Conservation (phyloP, 2,113 vertebrate genomes). For the Cacatua alba region DNA sequence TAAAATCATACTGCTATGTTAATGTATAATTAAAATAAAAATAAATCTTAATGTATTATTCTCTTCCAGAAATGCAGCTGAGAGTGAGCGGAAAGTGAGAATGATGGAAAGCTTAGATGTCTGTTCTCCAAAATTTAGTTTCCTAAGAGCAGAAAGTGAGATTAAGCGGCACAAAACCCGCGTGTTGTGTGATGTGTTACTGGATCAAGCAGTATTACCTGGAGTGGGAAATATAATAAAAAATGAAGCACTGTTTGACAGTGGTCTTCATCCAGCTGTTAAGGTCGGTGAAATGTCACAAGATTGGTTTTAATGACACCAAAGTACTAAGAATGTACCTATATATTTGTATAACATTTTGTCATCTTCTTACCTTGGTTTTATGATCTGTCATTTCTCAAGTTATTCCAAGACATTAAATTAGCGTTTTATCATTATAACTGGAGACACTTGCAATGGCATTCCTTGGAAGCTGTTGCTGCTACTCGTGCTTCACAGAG, state of each 20-base stretch:
- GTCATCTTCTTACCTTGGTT: not conserved
- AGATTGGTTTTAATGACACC: not conserved
- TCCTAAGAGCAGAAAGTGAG: slow-evolving; percentile 78
- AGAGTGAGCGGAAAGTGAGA: slow-evolving; percentile 81
- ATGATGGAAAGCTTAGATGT: slow-evolving; percentile 85
- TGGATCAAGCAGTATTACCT: slow-evolving; percentile 90
- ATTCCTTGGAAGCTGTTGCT: not conserved
- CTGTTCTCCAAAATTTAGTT: slow-evolving; percentile 88
- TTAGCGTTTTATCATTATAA: not conserved
- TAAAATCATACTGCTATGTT: slow-evolving; percentile 8
- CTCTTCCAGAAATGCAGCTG: slow-evolving; percentile 79
- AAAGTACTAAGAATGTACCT: not conserved
- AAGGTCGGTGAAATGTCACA: slow-evolving; percentile 74
- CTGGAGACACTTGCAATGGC: not conserved
- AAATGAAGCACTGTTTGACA: slow-evolving; percentile 93
- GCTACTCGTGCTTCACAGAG: not conserved
- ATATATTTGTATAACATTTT: not conserved
- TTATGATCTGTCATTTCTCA: not conserved
- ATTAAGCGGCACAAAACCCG: slow-evolving; percentile 78
- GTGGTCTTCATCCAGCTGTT: slow-evolving; percentile 86
- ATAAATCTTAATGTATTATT: not conserved
- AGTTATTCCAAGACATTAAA: not conserved
- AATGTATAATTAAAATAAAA: not conserved
- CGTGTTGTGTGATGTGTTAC: slow-evolving; percentile 90
- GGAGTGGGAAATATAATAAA: slow-evolving; percentile 98